A percentile compares a stretch with the other conserved stretches of the same genome.
phyloP scores from a whole-genome alignment of 2,113 vertebrate species.

The Motacilla alba region DNA sequence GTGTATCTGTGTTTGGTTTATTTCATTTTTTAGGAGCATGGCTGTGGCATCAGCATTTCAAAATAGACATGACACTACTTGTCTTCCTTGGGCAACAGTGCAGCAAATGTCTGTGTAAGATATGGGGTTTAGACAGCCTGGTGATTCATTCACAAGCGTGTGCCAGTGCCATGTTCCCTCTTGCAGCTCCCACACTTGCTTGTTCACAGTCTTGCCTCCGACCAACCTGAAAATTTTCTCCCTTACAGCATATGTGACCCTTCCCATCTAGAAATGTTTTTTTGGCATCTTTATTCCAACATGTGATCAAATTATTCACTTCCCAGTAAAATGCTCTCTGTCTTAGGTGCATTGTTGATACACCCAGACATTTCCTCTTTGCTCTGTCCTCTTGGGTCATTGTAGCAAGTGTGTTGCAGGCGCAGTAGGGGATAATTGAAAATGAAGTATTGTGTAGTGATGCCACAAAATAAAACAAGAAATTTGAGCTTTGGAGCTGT shows the following conservation, averaged over 20 bases:
- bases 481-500: neutral
- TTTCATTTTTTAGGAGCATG: neutral
- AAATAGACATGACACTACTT: neutral
- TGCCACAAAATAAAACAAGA: neutral
- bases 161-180: neutral
- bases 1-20: neutral
- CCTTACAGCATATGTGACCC: neutral
- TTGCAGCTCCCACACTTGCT: neutral
- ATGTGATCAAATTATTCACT: neutral
- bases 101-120: neutral
- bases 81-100: neutral
- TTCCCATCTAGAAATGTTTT: neutral
- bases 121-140: neutral
- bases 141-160: neutral
- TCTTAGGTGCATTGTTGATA: neutral
- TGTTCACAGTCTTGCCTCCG: neutral
- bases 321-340: neutral
- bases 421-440: rapidly evolving
- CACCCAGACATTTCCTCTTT: neutral
- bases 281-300: neutral
- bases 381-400: neutral
- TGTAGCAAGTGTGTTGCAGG: neutral
- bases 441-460: neutral
- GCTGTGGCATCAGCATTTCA: neutral
- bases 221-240: neutral